Percentiles rank a stretch among this genome's conserved stretches.
These are phyloP conservation scores for Pteromalus puparum DNA, from an alignment of 1,140 invertebrate species.

Conservation along the genomic window DNA sequence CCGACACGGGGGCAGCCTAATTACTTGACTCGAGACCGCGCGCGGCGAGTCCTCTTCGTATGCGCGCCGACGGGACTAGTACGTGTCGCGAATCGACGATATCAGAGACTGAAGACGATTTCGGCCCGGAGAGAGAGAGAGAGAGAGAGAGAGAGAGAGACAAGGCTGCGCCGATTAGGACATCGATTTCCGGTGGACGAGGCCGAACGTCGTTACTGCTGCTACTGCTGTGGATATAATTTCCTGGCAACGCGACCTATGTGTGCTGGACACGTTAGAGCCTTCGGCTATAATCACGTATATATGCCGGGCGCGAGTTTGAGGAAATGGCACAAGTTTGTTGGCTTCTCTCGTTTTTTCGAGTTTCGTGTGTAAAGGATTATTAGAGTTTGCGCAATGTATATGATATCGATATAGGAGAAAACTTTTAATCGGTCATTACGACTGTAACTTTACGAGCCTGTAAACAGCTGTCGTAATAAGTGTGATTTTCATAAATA, in stretches of 20 bases:
- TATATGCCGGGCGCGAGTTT: background rate
- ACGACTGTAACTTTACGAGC: background rate
- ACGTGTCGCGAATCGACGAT: constrained; percentile 14
- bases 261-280: background rate
- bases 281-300: background rate
- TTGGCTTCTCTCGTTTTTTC: background rate
- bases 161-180: constrained; percentile 39
- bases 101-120: background rate
- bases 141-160: background rate
- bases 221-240: background rate
- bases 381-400: background rate
- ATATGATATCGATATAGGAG: background rate
- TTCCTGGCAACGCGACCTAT: background rate
- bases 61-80: background rate
- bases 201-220: background rate
- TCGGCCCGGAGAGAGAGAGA: background rate
- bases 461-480: background rate
- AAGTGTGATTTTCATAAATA: background rate
- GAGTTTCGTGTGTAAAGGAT: background rate
- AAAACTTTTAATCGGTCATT: background rate
- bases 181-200: constrained; percentile 48
- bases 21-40: background rate
- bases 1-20: background rate
- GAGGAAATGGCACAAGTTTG: background rate
- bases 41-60: background rate